Evolutionary conservation across 2,888 invertebrate genomes (phyloP).

Genomic region (Melolontha melolontha): DNA sequence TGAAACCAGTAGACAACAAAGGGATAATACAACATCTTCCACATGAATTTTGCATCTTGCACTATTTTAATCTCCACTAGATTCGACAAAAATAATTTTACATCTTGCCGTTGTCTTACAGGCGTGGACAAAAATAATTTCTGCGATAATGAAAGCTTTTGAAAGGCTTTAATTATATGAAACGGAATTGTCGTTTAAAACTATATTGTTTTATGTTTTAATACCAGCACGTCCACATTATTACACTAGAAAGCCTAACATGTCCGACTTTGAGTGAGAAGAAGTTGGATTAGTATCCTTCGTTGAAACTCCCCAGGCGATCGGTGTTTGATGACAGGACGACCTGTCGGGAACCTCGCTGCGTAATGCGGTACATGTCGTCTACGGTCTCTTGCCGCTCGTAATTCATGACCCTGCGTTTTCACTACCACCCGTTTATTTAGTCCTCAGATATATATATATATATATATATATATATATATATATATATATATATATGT

Average conservation of each 20-base stretch:
- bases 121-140: too few relatives aligned
- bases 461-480: too few relatives aligned
- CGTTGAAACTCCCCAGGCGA: constrained; percentile 9
- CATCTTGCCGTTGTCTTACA: too few relatives aligned
- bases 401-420: constrained; percentile 10
- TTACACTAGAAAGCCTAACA: constrained; percentile 8
- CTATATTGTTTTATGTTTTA: not conserved
- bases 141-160: too few relatives aligned
- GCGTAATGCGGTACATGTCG: constrained; percentile 21
- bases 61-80: too few relatives aligned
- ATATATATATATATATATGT: not conserved
- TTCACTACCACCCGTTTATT: constrained; percentile 8
- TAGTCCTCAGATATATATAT: not conserved
- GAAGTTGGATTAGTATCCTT: constrained; percentile 16
- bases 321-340: constrained; percentile 22
- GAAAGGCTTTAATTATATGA: too few relatives aligned
- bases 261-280: constrained; percentile 11
- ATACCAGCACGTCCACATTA: not conserved
- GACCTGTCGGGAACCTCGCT: constrained; percentile 12
- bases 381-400: constrained; percentile 12
- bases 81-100: too few relatives aligned
- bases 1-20: too few relatives aligned
- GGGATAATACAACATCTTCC: too few relatives aligned
- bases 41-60: too few relatives aligned
- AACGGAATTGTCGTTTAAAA: too few relatives aligned